phyloP scores from a whole-genome alignment of 2,113 vertebrate species.

The Gymnorhina tibicen region DNA sequence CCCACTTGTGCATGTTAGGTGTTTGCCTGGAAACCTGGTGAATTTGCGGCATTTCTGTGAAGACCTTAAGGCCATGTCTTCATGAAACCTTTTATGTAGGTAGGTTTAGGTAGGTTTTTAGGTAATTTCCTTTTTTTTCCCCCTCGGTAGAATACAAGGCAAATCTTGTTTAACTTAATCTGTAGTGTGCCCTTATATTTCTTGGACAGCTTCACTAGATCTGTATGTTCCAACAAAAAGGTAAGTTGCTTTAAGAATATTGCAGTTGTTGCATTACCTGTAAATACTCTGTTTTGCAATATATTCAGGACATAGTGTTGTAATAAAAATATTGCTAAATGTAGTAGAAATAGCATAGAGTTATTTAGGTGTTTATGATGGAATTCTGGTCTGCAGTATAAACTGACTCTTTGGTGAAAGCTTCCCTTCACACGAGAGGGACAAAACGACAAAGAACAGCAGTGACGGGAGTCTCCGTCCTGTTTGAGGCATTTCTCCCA shows the following conservation, averaged over 20 bases:
- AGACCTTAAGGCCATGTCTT: background rate
- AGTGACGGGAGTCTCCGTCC: background rate
- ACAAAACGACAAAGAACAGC: background rate
- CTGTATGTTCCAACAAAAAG: background rate
- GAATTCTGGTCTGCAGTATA: background rate
- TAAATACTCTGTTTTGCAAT: background rate
- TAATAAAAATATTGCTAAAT: background rate
- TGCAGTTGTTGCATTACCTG: background rate
- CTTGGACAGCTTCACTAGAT: background rate
- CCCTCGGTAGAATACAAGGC: background rate
- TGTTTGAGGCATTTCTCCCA: background rate
- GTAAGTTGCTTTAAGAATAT: background rate
- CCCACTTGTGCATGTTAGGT: accelerated
- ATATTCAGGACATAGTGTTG: background rate
- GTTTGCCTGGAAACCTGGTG: background rate
- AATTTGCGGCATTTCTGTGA: background rate
- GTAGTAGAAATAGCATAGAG: background rate
- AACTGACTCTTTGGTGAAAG: background rate
- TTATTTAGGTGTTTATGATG: background rate
- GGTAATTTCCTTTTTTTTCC: background rate
- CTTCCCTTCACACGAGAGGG: background rate
- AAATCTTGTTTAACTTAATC: background rate
- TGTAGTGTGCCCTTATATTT: background rate
- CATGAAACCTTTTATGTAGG: background rate
- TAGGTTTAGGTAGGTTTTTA: background rate